Percentiles rank a stretch among this genome's conserved stretches.
These are phyloP conservation scores for Drosophila mayri DNA, from an alignment of 1,140 invertebrate species.

Conservation along the genomic window DNA sequence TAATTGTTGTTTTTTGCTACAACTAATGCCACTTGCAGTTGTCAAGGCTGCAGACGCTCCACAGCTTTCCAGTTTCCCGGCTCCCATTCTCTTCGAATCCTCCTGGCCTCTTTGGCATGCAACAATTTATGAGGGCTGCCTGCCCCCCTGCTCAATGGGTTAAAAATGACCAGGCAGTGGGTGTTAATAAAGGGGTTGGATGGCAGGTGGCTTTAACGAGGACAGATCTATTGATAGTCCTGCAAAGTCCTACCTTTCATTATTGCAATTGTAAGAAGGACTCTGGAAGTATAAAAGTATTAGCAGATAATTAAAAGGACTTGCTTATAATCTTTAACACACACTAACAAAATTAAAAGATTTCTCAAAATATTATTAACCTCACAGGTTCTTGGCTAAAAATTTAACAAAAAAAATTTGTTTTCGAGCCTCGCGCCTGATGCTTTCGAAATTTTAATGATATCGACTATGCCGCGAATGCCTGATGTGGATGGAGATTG, in stretches of 20 bases:
- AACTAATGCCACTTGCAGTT: conserved; percentile 81
- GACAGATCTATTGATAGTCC: conserved; percentile 37
- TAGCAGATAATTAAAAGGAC: too few species aligned
- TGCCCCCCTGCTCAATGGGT: not conserved
- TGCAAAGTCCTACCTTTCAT: conserved; percentile 22
- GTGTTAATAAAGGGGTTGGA: conserved; percentile 1
- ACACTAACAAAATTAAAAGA: too few species aligned
- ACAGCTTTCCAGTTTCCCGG: not conserved
- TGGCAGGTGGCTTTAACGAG: not conserved
- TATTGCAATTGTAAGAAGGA: conserved; percentile 29
- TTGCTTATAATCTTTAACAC: not conserved
- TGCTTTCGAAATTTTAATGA: conserved; percentile 73
- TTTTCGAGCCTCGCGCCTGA: conserved; percentile 27
- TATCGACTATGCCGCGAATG: conserved; percentile 71
- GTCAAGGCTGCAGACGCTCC: conserved; percentile 74
- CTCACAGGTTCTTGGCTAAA: conserved; percentile 1
- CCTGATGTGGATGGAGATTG: conserved; percentile 45
- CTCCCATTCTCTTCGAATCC: not conserved
- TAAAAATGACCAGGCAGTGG: conserved; percentile 1
- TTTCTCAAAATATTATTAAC: not conserved
- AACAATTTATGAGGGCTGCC: conserved; percentile 52
- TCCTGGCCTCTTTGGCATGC: conserved; percentile 17
- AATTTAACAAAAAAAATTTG: not conserved
- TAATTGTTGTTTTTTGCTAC: conserved; percentile 56
- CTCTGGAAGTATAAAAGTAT: too few species aligned